A percentile compares a stretch with the other conserved stretches of the same genome.
phyloP scores from a whole-genome alignment of 37 sponge, comb jelly and placozoan species.

The Ephydatia muelleri region DNA sequence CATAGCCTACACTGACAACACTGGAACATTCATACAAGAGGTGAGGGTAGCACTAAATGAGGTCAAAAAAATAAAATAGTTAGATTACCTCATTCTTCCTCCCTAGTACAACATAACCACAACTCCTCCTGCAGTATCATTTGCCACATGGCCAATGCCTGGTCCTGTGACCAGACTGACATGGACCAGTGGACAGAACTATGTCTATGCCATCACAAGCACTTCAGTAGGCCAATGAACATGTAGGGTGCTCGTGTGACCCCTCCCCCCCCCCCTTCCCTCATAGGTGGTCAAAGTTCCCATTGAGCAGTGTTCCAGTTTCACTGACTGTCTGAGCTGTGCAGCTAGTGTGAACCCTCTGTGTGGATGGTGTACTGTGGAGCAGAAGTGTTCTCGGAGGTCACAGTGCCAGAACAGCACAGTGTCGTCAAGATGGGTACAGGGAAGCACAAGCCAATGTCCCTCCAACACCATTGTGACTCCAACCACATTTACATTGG shows the following conservation, averaged over 20 bases:
- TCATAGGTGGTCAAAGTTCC: conserved; percentile 48
- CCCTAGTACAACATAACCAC: background rate
- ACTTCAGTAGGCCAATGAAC: conserved; percentile 21
- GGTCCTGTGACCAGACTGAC: conserved; percentile 23
- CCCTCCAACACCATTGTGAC: conserved; percentile 7
- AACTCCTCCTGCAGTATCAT: background rate
- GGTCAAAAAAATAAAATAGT: background rate
- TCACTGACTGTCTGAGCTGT: conserved; percentile 49
- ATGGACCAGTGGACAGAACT: conserved; percentile 45
- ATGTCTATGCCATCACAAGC: conserved; percentile 40
- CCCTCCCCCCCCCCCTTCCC: background rate
- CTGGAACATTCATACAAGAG: background rate
- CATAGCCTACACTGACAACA: background rate
- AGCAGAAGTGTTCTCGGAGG: conserved; percentile 82
- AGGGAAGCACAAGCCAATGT: conserved; percentile 16
- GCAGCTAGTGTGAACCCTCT: conserved; percentile 51
- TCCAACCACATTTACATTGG: conserved; percentile 25
- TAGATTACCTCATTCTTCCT: background rate
- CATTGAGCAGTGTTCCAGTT: conserved; percentile 53
- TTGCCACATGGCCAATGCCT: conserved; percentile 14
- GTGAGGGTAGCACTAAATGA: background rate
- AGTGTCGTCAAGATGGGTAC: conserved; percentile 42
- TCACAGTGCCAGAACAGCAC: conserved; percentile 65
- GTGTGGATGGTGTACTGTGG: conserved; percentile 92
- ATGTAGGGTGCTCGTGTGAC: background rate